Percentiles rank a stretch among this genome's conserved stretches.
phyloP scores from a whole-genome alignment of 1,140 invertebrate species.

The Orchesella cincta region DNA sequence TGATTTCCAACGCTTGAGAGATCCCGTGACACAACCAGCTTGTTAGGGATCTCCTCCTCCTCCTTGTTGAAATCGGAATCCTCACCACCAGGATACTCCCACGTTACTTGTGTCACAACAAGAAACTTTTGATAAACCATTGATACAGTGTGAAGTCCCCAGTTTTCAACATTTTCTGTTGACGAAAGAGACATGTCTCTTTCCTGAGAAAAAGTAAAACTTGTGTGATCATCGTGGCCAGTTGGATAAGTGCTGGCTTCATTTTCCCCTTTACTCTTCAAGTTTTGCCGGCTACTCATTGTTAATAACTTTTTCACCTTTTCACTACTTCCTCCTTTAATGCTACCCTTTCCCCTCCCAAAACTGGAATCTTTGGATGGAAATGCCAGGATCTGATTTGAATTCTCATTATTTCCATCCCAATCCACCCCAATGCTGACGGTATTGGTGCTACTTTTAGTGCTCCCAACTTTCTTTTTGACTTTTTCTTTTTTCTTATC shows the following conservation, averaged over 20 bases:
- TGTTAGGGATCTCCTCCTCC: neutral
- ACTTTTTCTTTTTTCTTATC: neutral
- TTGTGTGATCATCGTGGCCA: neutral
- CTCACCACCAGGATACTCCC: slow-evolving; percentile 32
- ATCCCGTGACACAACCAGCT: neutral
- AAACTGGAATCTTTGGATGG: slow-evolving; percentile 11
- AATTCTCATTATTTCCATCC: slow-evolving; percentile 4
- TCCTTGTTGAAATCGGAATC: slow-evolving; percentile 1
- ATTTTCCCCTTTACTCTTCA: neutral
- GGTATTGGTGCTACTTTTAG: too few relatives aligned
- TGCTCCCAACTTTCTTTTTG: neutral
- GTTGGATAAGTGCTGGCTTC: neutral
- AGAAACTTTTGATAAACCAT: slow-evolving; percentile 66
- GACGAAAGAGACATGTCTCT: neutral
- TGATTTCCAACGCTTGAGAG: neutral
- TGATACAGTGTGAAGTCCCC: slow-evolving; percentile 67
- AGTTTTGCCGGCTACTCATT: neutral
- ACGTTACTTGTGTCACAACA: slow-evolving; percentile 42
- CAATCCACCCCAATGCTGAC: too few relatives aligned
- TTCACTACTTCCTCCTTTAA: neutral
- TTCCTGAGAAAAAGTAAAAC: neutral
- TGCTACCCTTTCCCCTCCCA: neutral
- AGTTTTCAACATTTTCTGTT: slow-evolving; percentile 49
- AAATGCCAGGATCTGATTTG: slow-evolving; percentile 16
- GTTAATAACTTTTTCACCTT: slow-evolving; percentile 25